These are phyloP conservation scores for Drosophila imparisetae DNA, from an alignment of 2,888 invertebrate species.

Conservation along the genomic window DNA sequence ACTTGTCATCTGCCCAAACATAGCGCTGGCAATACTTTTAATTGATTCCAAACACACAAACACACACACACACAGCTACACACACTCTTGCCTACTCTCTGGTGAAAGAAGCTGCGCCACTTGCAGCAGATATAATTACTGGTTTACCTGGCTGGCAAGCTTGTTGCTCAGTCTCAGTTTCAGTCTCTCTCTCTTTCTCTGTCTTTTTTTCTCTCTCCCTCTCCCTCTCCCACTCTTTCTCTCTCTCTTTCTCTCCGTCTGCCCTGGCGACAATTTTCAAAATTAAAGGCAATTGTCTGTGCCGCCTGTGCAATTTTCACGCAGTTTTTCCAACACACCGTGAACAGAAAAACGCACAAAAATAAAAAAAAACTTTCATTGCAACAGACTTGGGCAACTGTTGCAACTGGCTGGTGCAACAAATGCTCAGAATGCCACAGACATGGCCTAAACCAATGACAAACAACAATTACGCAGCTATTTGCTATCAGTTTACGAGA, in stretches of 20 bases:
- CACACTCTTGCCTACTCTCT: slow-evolving; percentile 19
- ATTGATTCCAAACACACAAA: slow-evolving; percentile 70
- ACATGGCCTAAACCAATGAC: slow-evolving; percentile 34
- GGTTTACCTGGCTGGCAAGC: slow-evolving; percentile 53
- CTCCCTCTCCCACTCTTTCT: neutral
- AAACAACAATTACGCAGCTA: slow-evolving; percentile 56
- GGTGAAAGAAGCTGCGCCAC: slow-evolving; percentile 77
- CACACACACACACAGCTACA: slow-evolving; percentile 24
- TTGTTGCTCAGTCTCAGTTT: slow-evolving; percentile 22
- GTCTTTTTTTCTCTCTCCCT: neutral
- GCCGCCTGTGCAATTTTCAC: slow-evolving; percentile 76
- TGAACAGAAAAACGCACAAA: slow-evolving; percentile 36
- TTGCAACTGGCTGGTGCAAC: slow-evolving; percentile 26
- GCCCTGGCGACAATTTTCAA: slow-evolving; percentile 76
- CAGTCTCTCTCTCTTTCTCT: neutral
- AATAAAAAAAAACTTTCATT: slow-evolving; percentile 65
- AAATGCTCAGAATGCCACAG: slow-evolving; percentile 46
- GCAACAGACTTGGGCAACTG: slow-evolving; percentile 34
- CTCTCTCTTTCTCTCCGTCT: neutral
- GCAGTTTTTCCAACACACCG: slow-evolving; percentile 71
- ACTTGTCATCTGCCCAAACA: slow-evolving; percentile 79
- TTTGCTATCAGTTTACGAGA: slow-evolving; percentile 25
- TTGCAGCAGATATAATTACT: slow-evolving; percentile 69
- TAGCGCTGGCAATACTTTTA: slow-evolving; percentile 76
- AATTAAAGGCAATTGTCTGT: slow-evolving; percentile 79